Base-by-base conservation (phyloP, 2,888 invertebrate genomes). In the Ethmia dodecea region DNA sequence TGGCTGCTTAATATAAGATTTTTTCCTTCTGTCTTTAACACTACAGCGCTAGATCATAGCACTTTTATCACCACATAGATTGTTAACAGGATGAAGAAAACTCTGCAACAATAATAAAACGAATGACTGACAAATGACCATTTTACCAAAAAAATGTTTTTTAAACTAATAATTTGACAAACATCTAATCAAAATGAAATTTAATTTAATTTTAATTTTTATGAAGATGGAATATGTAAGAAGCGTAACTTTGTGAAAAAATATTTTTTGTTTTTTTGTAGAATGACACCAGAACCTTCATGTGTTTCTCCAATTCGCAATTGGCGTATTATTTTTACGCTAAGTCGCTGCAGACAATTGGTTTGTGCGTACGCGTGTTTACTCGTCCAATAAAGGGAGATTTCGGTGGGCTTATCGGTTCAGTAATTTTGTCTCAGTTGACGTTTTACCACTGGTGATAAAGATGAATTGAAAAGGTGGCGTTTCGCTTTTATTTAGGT, bases 281-380 rank as follows among this genome's bases (percentile, higher is more conserved):
- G 22, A 37, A 18, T 18, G 20, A 20, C n/a, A 22, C 22, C 33
- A 11, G 37, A 33, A 37, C 33, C 33, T 22, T 25, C 6, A 9
- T n/a, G n/a, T 4, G 4, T 10, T 24, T 16, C 13, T 4, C 15
- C 13, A 9, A 5, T 24, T 16, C 27, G 10, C 16, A 5, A 16
- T 22, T 32, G 3, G 26, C 26, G 37, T 38, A 42, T 40, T 37
- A 38, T 42, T 18, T 39, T 44, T 40, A 38, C 45, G 48, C 49
- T 55, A 62, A 61, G 57, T 52, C 58, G 48, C 40, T 49, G 57
- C 44, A 67, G 69, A 65, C 72, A 71, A 72, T 73, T 76, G 77
- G 74, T 76, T 74, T 73, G 68, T 71, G 55, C 67, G 54, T 57
- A 47, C 57, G 47, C 58, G 63, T 69, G 65, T 69, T 74, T 75